Base-by-base conservation (phyloP, 1,140 invertebrate genomes). In the Halictus rubicundus region DNA sequence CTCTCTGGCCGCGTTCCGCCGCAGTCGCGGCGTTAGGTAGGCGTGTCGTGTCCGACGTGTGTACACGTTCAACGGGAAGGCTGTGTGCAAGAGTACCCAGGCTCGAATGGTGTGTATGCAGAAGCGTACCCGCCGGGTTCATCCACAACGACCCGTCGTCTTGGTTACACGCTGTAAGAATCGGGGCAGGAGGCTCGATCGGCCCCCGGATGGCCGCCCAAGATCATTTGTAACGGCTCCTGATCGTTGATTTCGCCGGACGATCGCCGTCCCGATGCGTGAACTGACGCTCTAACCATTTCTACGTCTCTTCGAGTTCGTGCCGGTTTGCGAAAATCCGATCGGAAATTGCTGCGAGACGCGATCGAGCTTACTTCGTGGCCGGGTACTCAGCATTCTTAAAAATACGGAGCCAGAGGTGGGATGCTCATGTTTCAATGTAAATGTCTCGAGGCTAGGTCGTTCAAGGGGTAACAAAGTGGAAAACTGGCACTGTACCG, bases 1-100 rank as follows among this genome's bases (percentile, higher is more conserved):
- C 90, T 92, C 90, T 92, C 91, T 90, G 90, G 90, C 89, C 89
- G 89, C 88, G 88, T 92, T 90, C 86, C 90, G 91, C 89, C 90
- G 90, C 92, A 91, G 90, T 90, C 90, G 89, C 80, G 87, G 87
- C 88, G 88, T 90, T 89, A 87, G 87, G 89, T 89, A 89, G 90
- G 89, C 88, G 90, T 91, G 88, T 92, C 90, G 88, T 89, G 72
- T 78, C 74, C 70, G 27, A 54, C 32, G 64, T 76, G 61, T 65
- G 46, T 60, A 75, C 57, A 75, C 83, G 71, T 49, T 10, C 42
- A 12, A 80, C 81, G n/a, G 63, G 72, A 75, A 7, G 54, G 19
- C 57, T 52, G 64, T 37, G 25, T 23, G 37, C 12, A 57, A 32
- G 21, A 12, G 16, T 9, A 7, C 2, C 37, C n/a, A 2, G 7